Evolutionary conservation across 2,113 vertebrate genomes (phyloP).

Genomic region (Hyperoodon ampullatus): DNA sequence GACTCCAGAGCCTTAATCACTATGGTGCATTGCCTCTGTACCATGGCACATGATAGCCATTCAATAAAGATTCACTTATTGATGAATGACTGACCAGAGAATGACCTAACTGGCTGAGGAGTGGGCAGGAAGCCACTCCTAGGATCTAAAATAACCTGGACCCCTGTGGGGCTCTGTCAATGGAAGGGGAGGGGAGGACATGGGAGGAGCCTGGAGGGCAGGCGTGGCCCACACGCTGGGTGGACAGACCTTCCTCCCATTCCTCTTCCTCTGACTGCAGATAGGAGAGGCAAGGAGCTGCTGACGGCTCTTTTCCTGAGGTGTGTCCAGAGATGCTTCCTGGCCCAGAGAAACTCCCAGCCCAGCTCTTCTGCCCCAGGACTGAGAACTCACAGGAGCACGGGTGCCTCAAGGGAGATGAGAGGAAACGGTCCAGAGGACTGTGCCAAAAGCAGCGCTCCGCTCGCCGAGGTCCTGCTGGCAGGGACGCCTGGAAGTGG

Average conservation of each 20-base stretch:
- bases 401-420: conserved; percentile 44
- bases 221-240: conserved; percentile 28
- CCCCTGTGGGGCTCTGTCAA: background rate
- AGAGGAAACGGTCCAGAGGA: conserved; percentile 61
- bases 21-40: background rate
- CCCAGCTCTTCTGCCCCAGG: conserved; percentile 14
- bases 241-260: conserved; percentile 15
- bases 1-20: background rate
- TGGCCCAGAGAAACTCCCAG: conserved; percentile 53
- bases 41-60: background rate
- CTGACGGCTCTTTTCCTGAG: conserved; percentile 75
- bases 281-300: conserved; percentile 72
- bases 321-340: conserved; percentile 73
- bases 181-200: background rate
- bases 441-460: conserved; percentile 54
- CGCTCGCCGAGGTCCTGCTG: conserved; percentile 19
- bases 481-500: conserved; percentile 69
- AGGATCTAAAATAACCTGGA: background rate
- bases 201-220: background rate
- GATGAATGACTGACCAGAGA: background rate
- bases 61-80: background rate
- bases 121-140: conserved; percentile 43
- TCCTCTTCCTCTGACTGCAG: conserved; percentile 66
- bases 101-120: background rate
- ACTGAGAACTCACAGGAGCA: conserved; percentile 69